These are phyloP conservation scores for Nannoperca australis DNA, from an alignment of 2,797 vertebrate genomes.

Conservation along the genomic window DNA sequence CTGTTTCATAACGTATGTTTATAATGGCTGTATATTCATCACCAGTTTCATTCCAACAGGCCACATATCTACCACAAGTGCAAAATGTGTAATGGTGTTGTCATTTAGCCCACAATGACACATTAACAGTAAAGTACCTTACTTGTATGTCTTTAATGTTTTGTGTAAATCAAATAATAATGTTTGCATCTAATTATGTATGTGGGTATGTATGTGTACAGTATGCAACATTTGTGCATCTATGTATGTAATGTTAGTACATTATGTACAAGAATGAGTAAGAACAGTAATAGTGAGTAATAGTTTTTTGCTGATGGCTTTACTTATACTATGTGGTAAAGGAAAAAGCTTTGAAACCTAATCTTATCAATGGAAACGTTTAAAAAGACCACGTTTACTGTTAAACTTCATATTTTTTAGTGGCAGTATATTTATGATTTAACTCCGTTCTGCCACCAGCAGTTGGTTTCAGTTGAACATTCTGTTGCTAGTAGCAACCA, in stretches of 20 bases:
- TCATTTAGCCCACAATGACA: not conserved
- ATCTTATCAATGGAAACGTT: not conserved
- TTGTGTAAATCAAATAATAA: conserved; percentile 1
- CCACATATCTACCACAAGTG: not conserved
- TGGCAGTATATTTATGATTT: not conserved
- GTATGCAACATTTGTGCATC: not conserved
- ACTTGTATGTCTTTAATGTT: not conserved
- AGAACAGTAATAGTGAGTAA: too few species aligned
- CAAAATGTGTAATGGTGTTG: conserved; percentile 4
- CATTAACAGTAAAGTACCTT: not conserved
- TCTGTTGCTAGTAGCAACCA: not conserved
- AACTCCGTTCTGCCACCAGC: not conserved
- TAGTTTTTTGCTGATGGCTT: not conserved
- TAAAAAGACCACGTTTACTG: not conserved
- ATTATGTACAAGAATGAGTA: too few species aligned
- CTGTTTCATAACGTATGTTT: conserved; percentile 8
- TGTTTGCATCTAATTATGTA: not conserved
- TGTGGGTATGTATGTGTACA: not conserved
- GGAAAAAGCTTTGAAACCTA: not conserved
- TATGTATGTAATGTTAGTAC: not conserved
- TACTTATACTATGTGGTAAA: not conserved
- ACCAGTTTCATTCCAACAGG: not conserved
- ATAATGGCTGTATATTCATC: not conserved
- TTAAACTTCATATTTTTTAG: not conserved
- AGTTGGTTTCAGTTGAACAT: not conserved